phyloP scores from a whole-genome alignment of 2,888 invertebrate genomes.

The Cheilosia pagana region DNA sequence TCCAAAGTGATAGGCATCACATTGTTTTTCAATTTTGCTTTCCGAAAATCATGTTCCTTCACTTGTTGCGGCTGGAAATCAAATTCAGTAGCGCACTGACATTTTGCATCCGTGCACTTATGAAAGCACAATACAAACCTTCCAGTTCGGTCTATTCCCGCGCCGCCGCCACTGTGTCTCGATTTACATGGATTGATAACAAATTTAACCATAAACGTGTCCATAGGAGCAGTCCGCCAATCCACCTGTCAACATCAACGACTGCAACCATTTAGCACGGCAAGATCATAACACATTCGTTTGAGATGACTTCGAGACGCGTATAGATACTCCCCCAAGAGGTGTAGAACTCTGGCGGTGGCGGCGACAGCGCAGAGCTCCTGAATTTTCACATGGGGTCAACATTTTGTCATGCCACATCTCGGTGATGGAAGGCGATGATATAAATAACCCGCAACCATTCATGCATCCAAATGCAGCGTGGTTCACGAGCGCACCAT shows the following conservation, averaged over 20 bases:
- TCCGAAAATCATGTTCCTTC: slow-evolving; percentile 53
- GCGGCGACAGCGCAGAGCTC: slow-evolving; percentile 34
- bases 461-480: slow-evolving; percentile 53
- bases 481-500: slow-evolving; percentile 34
- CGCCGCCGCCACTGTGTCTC: slow-evolving; percentile 20
- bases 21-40: slow-evolving; percentile 69
- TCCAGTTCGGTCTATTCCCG: not conserved
- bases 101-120: slow-evolving; percentile 55
- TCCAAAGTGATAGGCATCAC: slow-evolving; percentile 75
- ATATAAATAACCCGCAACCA: slow-evolving; percentile 72
- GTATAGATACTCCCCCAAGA: slow-evolving; percentile 61
- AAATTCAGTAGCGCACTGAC: slow-evolving; percentile 72
- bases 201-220: slow-evolving; percentile 52
- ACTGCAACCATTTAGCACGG: slow-evolving; percentile 58
- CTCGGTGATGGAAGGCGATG: slow-evolving; percentile 72
- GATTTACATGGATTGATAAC: slow-evolving; percentile 68
- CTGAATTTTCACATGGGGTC: slow-evolving; percentile 74
- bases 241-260: slow-evolving; percentile 66
- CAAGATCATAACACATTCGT: slow-evolving; percentile 41
- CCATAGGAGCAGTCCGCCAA: slow-evolving; percentile 54
- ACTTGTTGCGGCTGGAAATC: slow-evolving; percentile 54
- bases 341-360: slow-evolving; percentile 44
- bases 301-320: slow-evolving; percentile 52
- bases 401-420: slow-evolving; percentile 75
- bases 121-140: slow-evolving; percentile 18